Evolutionary conservation across 2,113 vertebrate genomes (phyloP).

Genomic region (Etheostoma spectabile): DNA sequence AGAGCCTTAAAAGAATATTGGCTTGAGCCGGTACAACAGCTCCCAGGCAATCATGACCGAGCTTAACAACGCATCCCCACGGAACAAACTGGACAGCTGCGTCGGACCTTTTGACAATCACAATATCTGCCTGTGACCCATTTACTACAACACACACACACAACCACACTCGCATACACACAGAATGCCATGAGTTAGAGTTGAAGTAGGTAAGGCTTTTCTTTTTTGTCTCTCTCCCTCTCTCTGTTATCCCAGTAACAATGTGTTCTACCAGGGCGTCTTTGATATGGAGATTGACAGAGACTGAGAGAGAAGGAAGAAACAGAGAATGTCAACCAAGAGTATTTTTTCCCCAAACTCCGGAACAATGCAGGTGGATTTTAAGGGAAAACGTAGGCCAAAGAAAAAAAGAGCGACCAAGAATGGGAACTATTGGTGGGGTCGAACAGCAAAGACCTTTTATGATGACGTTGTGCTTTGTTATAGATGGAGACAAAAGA

Average conservation of each 20-base stretch:
- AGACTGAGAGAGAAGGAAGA: slow-evolving; percentile 12
- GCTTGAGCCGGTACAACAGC: slow-evolving; percentile 32
- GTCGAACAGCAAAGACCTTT: not conserved
- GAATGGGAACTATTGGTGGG: not conserved
- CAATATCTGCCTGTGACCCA: slow-evolving; percentile 35
- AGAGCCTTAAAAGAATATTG: slow-evolving; percentile 38
- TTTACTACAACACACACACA: not conserved
- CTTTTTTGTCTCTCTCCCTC: not conserved
- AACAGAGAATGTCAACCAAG: slow-evolving; percentile 9
- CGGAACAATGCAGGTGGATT: slow-evolving; percentile 30
- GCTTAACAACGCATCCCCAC: slow-evolving; percentile 4
- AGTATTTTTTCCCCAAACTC: slow-evolving; percentile 12
- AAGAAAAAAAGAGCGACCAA: not conserved
- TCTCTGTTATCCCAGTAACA: slow-evolving; percentile 30
- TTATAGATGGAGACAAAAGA: not conserved
- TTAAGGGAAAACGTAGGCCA: not conserved
- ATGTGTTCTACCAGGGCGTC: slow-evolving; percentile 3
- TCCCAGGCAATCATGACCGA: slow-evolving; percentile 15
- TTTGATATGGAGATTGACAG: slow-evolving; percentile 53
- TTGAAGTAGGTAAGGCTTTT: slow-evolving; percentile 10
- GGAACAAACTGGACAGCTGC: slow-evolving; percentile 15
- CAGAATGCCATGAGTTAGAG: not conserved
- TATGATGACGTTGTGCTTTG: slow-evolving; percentile 4
- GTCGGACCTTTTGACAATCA: slow-evolving; percentile 18
- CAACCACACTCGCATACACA: not conserved